Evolutionary conservation across 2,113 vertebrate genomes (phyloP).

Genomic region (Tinamus guttatus): DNA sequence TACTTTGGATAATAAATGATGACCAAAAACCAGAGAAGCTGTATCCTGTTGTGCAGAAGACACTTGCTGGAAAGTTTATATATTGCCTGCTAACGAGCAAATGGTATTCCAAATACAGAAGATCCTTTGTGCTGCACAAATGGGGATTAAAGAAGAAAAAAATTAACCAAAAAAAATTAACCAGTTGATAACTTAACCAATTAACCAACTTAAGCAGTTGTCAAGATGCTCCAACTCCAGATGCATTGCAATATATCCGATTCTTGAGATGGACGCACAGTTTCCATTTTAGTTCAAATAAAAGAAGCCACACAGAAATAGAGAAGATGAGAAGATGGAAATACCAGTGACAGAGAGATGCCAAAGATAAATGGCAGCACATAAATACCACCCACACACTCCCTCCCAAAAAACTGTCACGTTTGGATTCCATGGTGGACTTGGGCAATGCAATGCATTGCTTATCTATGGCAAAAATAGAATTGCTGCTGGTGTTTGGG

Average conservation of each 20-base stretch:
- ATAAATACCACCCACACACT: neutral
- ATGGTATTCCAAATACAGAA: constrained; percentile 14
- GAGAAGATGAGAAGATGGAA: neutral
- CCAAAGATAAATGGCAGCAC: neutral
- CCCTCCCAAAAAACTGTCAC: neutral
- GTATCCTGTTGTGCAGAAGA: constrained; percentile 45
- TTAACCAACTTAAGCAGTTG: neutral
- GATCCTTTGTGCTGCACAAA: neutral
- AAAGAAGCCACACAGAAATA: neutral
- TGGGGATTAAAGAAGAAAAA: constrained; percentile 20
- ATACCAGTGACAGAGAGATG: neutral
- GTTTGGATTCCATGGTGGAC: neutral
- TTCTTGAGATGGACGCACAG: neutral
- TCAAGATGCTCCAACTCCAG: neutral
- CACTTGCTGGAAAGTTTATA: constrained; percentile 9
- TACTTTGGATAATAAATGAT: constrained; percentile 77
- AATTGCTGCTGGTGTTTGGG: neutral
- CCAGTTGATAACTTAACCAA: neutral
- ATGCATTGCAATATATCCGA: neutral
- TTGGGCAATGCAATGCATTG: neutral
- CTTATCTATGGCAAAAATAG: constrained; percentile 13
- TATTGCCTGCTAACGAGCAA: constrained; percentile 10
- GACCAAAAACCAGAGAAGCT: constrained; percentile 58
- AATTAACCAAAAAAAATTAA: neutral
- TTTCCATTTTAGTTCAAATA: neutral